Percentiles rank a stretch among this genome's conserved stretches.
Conservation (phyloP, 2,888 invertebrate species). For the Drosophila greeni region DNA sequence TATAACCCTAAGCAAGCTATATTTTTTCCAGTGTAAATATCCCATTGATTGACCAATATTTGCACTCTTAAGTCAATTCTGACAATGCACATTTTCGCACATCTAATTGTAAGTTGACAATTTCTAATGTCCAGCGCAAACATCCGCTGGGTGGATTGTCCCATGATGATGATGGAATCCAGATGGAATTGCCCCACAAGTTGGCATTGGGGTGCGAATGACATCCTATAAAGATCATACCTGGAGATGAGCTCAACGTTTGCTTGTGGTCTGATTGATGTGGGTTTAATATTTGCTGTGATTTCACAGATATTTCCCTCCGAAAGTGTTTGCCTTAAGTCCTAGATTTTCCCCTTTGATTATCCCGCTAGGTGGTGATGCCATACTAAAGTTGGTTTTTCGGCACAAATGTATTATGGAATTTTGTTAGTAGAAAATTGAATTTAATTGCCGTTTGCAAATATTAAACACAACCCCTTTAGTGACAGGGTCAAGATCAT, state of each 20-base stretch:
- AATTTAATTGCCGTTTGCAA: slow-evolving; percentile 18
- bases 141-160: slow-evolving; percentile 32
- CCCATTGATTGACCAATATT: slow-evolving; percentile 42
- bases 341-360: slow-evolving; percentile 19
- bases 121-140: slow-evolving; percentile 58
- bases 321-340: slow-evolving; percentile 22
- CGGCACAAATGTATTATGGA: slow-evolving; percentile 13
- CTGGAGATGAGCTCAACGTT: slow-evolving; percentile 30
- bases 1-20: background rate
- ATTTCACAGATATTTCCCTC: slow-evolving; percentile 36
- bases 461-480: slow-evolving; percentile 21
- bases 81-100: slow-evolving; percentile 27
- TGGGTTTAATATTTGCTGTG: slow-evolving; percentile 12
- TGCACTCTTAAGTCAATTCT: slow-evolving; percentile 21
- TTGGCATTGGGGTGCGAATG: slow-evolving; percentile 27
- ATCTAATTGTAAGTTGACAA: slow-evolving; percentile 26
- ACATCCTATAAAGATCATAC: slow-evolving; percentile 25
- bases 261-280: slow-evolving; percentile 25
- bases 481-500: slow-evolving; percentile 27
- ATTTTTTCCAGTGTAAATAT: slow-evolving; percentile 1
- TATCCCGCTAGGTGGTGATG: slow-evolving; percentile 4
- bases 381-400: slow-evolving; percentile 27
- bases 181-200: slow-evolving; percentile 17
- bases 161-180: slow-evolving; percentile 18
- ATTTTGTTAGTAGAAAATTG: slow-evolving; percentile 1